Conservation (phyloP, 2,888 invertebrate species). For the Morpho helenor region DNA sequence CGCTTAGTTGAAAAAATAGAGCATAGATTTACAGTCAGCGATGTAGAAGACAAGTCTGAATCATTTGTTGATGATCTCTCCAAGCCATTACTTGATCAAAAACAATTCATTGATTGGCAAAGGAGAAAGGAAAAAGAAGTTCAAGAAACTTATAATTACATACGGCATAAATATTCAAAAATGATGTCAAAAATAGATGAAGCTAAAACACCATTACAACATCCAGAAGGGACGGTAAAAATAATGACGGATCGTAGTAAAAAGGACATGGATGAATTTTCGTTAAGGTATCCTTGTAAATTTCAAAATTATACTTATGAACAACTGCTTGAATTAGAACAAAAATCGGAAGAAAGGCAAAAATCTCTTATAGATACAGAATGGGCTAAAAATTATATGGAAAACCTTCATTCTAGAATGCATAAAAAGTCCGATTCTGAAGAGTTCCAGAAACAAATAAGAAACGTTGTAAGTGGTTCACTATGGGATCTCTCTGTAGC, state of each 20-base stretch:
- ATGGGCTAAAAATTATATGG: slow-evolving; percentile 70
- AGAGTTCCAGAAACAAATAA: slow-evolving; percentile 70
- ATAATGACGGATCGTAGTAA: slow-evolving; percentile 40
- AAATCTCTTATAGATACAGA: slow-evolving; percentile 50
- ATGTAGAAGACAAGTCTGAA: slow-evolving; percentile 47
- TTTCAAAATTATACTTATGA: slow-evolving; percentile 62
- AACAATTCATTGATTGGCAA: slow-evolving; percentile 79
- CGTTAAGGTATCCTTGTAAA: slow-evolving; percentile 51
- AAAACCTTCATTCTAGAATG: slow-evolving; percentile 65
- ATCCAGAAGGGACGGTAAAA: slow-evolving; percentile 27
- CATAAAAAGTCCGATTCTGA: slow-evolving; percentile 58
- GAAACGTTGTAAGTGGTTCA: slow-evolving; percentile 64
- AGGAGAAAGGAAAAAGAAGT: slow-evolving; percentile 67
- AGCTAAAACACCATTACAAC: slow-evolving; percentile 37
- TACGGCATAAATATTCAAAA: slow-evolving; percentile 63
- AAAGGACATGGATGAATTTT: slow-evolving; percentile 57
- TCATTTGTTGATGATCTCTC: slow-evolving; percentile 61
- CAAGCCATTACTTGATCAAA: slow-evolving; percentile 62
- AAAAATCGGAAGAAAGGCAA: slow-evolving; percentile 44
- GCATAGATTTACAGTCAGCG: slow-evolving; percentile 55
- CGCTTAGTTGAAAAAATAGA: slow-evolving; percentile 56
- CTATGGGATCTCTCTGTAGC: slow-evolving; percentile 75
- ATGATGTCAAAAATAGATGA: slow-evolving; percentile 52
- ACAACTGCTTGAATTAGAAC: slow-evolving; percentile 52
- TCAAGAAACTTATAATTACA: slow-evolving; percentile 59